Conservation (phyloP, 2,113 vertebrate species). For the Caracal caracal region DNA sequence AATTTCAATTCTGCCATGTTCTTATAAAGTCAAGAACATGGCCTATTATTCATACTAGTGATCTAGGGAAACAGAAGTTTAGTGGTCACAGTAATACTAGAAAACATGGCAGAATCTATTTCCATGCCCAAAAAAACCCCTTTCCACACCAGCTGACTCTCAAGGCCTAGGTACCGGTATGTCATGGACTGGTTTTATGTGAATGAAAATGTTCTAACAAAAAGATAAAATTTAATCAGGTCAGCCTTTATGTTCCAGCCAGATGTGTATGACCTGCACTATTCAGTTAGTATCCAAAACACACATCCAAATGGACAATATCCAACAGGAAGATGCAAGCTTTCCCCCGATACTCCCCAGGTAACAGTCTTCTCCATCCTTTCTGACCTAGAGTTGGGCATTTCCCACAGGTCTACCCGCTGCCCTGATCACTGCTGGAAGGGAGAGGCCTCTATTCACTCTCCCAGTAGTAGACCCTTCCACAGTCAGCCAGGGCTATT, state of each 20-base stretch:
- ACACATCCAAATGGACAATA: neutral
- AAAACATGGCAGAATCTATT: neutral
- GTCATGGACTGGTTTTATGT: neutral
- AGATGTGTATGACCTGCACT: neutral
- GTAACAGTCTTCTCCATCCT: neutral
- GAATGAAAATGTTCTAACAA: neutral
- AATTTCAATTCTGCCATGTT: neutral
- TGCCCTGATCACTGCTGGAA: neutral
- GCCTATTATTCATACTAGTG: neutral
- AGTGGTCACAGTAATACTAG: neutral
- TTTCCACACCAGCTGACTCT: neutral
- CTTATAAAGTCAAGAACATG: slow-evolving; percentile 10
- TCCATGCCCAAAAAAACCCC: neutral
- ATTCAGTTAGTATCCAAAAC: neutral
- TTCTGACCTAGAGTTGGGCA: neutral
- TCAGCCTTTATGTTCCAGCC: neutral
- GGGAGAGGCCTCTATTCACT: neutral
- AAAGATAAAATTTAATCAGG: neutral
- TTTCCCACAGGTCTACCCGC: neutral
- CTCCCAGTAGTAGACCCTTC: neutral
- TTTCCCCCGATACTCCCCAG: neutral
- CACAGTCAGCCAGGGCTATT: neutral
- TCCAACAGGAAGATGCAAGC: neutral
- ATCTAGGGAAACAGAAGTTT: neutral
- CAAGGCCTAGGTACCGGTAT: neutral